Conservation (phyloP, 2,888 invertebrate genomes). For the Xestia sexstrigata region DNA sequence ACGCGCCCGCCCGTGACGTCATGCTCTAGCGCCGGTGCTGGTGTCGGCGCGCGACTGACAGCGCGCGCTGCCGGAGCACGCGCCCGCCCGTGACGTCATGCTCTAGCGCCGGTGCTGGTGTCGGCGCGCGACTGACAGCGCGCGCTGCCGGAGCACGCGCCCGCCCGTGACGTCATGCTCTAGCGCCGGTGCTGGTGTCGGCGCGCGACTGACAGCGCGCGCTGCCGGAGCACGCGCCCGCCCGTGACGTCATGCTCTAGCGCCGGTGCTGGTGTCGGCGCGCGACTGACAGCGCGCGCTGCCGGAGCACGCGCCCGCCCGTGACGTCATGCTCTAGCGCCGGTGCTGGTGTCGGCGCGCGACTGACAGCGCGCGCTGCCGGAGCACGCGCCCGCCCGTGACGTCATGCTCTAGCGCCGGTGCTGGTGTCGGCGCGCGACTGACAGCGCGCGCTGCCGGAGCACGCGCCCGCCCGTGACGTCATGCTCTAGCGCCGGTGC, state of each 20-base stretch:
- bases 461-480: slow-evolving; percentile 79
- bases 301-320: slow-evolving; percentile 73
- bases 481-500: slow-evolving; percentile 86
- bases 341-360: slow-evolving; percentile 80
- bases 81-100: slow-evolving; percentile 84
- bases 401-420: slow-evolving; percentile 87
- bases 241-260: slow-evolving; percentile 88
- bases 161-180: slow-evolving; percentile 86
- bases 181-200: slow-evolving; percentile 82
- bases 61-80: slow-evolving; percentile 73
- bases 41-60: slow-evolving; percentile 85
- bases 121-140: slow-evolving; percentile 84
- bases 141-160: slow-evolving; percentile 73
- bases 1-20: slow-evolving; percentile 81
- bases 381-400: slow-evolving; percentile 76
- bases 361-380: slow-evolving; percentile 82
- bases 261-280: slow-evolving; percentile 79
- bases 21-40: slow-evolving; percentile 85
- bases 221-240: slow-evolving; percentile 72
- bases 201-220: slow-evolving; percentile 84
- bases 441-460: slow-evolving; percentile 80
- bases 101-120: slow-evolving; percentile 83
- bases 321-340: slow-evolving; percentile 87
- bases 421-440: slow-evolving; percentile 81
- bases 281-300: slow-evolving; percentile 84